Percentiles rank a stretch among this genome's conserved stretches.
These are phyloP conservation scores for Pseudotriccus pelzelni DNA, from an alignment of 2,797 vertebrate genomes.

Conservation along the genomic window DNA sequence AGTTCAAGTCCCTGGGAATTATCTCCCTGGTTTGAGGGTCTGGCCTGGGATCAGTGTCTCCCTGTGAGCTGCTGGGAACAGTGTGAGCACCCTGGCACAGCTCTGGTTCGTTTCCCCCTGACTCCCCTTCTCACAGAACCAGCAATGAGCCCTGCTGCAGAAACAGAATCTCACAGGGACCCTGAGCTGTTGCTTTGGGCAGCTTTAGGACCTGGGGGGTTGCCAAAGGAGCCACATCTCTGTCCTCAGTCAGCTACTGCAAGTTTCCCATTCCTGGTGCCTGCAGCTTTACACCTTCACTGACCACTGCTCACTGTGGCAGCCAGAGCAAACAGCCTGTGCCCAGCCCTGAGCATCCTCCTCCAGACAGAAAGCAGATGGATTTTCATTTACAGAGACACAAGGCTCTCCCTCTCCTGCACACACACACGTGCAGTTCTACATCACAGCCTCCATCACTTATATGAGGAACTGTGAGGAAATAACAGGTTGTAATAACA, in stretches of 20 bases:
- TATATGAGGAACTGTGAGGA: background rate
- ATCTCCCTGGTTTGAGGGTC: background rate
- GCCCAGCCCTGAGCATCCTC: background rate
- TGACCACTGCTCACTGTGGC: background rate
- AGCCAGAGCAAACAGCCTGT: background rate
- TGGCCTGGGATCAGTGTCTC: background rate
- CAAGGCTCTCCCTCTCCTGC: background rate
- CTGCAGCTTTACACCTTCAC: background rate
- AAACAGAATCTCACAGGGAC: background rate
- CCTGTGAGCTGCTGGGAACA: accelerated
- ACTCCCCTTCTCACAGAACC: background rate
- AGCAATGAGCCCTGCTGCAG: background rate
- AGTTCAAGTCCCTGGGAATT: background rate
- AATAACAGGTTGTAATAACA: constrained; percentile 7
- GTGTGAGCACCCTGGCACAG: background rate
- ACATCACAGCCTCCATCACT: background rate
- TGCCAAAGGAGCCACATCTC: background rate
- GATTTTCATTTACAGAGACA: background rate
- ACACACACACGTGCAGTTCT: background rate
- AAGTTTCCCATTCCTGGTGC: background rate
- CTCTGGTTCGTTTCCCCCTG: background rate
- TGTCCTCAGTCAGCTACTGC: background rate
- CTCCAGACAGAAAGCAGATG: background rate
- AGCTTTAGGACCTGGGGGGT: background rate
- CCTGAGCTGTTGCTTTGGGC: background rate